Percentiles rank a stretch among this genome's conserved stretches.
These are phyloP conservation scores for Poeciliopsis paucimaculata DNA, from an alignment of 2,797 vertebrate species.

Conservation along the genomic window DNA sequence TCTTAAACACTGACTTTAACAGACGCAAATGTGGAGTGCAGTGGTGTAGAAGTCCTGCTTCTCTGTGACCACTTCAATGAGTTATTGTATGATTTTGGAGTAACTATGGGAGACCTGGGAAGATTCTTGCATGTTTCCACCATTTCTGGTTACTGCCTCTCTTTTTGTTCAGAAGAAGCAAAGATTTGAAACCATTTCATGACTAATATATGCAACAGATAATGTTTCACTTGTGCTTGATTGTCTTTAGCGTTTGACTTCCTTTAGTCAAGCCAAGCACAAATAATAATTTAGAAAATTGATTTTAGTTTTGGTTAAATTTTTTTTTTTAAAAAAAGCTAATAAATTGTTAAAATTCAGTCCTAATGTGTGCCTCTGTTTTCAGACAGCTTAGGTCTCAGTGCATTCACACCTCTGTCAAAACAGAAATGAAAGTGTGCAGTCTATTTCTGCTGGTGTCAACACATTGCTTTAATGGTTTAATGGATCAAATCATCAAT, in stretches of 20 bases:
- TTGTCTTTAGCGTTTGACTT: background rate
- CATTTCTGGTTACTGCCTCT: background rate
- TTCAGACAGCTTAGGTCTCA: constrained; percentile 40
- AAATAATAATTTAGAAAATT: background rate
- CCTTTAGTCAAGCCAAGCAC: background rate
- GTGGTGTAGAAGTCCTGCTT: background rate
- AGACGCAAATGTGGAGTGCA: background rate
- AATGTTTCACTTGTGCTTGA: background rate
- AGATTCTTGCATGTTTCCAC: background rate
- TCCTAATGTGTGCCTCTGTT: constrained; percentile 17
- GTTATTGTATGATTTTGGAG: background rate
- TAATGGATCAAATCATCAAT: constrained; percentile 79
- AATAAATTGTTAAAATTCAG: constrained; percentile 56
- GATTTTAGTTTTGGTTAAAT: constrained; percentile 14
- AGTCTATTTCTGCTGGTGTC: constrained; percentile 71
- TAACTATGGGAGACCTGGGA: background rate
- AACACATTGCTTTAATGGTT: constrained; percentile 66
- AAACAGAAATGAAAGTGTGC: constrained; percentile 60
- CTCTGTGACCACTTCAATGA: background rate
- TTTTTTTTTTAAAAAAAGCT: constrained; percentile 28
- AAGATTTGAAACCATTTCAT: background rate
- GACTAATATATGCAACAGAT: background rate
- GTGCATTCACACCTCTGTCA: constrained; percentile 67
- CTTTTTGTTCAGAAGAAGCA: background rate
- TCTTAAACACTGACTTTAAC: background rate